Percentiles rank a stretch among this genome's conserved stretches.
These are phyloP conservation scores for Vannuccia rotundouncinata DNA, from an alignment of 2,888 invertebrate genomes.

Conservation along the genomic window DNA sequence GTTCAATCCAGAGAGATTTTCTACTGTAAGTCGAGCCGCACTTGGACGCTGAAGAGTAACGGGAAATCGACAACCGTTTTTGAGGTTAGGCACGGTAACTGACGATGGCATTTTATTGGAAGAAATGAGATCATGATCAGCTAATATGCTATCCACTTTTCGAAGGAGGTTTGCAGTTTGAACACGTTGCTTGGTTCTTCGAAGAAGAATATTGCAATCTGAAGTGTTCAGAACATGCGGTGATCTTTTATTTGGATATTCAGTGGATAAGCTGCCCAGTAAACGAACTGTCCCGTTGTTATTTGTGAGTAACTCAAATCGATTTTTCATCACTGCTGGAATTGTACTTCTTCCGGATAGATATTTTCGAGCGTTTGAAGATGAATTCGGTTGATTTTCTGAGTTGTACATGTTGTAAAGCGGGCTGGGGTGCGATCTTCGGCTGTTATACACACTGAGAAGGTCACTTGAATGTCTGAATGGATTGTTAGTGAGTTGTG, in stretches of 20 bases:
- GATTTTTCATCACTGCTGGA: too few relatives aligned
- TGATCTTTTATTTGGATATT: background rate
- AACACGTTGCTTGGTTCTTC: background rate
- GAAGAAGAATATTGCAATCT: background rate
- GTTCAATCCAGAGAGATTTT: background rate
- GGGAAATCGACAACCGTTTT: background rate
- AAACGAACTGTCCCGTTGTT: constrained; percentile 2
- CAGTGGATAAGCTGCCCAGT: background rate
- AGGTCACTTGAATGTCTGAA: background rate
- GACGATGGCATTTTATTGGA: background rate
- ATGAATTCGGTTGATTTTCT: background rate
- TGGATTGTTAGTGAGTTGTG: background rate
- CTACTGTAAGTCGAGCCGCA: background rate
- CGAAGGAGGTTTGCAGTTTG: background rate
- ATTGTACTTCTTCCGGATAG: background rate
- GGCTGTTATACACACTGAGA: background rate
- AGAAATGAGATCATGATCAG: background rate
- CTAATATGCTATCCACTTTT: background rate
- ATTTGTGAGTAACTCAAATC: background rate
- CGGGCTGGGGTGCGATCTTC: background rate
- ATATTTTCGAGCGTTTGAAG: background rate
- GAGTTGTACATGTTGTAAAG: background rate
- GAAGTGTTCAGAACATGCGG: background rate
- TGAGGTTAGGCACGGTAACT: background rate
- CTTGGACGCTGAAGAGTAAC: background rate